Evolutionary conservation across 2,113 vertebrate species (phyloP).

Genomic region (Gobio gobio): DNA sequence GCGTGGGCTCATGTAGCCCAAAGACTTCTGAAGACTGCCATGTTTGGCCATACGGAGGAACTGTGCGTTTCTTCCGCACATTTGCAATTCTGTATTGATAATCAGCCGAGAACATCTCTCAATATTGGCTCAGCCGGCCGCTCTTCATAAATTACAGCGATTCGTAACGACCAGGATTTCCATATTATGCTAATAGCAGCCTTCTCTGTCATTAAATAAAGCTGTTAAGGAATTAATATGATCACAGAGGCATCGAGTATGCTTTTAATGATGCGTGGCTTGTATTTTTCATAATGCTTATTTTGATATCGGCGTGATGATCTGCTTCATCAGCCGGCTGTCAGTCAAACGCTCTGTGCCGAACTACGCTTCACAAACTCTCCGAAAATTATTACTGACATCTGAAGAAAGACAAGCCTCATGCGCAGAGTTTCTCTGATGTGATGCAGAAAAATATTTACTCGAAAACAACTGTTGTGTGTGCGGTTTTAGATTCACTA

Average conservation of each 20-base stretch:
- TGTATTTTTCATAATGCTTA: constrained; percentile 72
- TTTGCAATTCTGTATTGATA: constrained; percentile 65
- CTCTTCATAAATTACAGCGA: constrained; percentile 73
- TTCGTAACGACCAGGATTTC: constrained; percentile 79
- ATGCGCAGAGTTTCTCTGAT: not conserved
- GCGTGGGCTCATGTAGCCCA: constrained; percentile 41
- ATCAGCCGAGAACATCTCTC: constrained; percentile 59
- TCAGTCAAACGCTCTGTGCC: constrained; percentile 41
- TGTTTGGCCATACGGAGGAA: constrained; percentile 45
- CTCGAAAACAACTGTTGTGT: not conserved
- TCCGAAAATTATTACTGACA: constrained; percentile 35
- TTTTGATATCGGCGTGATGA: constrained; percentile 68
- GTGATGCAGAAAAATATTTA: constrained; percentile 2
- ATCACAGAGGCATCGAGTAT: constrained; percentile 65
- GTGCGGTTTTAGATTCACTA: not conserved
- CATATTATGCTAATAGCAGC: constrained; percentile 79
- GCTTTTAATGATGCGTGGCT: constrained; percentile 74
- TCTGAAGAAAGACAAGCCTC: constrained; percentile 27
- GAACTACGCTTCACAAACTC: constrained; percentile 27
- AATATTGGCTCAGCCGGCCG: constrained; percentile 64
- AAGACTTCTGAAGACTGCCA: constrained; percentile 59
- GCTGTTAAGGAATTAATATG: constrained; percentile 77
- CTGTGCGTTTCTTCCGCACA: constrained; percentile 15
- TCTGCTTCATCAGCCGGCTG: constrained; percentile 47
- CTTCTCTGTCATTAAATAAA: constrained; percentile 85